These are phyloP conservation scores for Ceyx cyanopectus DNA, from an alignment of 2,113 vertebrate species.

Conservation along the genomic window DNA sequence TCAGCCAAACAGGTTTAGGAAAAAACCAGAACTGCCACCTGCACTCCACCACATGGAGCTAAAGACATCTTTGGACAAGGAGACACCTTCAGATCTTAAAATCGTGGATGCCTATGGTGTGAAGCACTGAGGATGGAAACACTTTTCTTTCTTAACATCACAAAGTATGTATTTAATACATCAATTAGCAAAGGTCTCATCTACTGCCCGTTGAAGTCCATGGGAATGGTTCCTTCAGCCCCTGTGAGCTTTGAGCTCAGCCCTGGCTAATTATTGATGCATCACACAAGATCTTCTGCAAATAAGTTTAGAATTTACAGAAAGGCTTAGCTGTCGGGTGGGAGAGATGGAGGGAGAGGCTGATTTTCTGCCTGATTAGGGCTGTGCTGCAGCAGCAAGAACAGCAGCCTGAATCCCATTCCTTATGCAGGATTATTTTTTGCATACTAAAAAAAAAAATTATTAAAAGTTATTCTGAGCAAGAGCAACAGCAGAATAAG, in stretches of 20 bases:
- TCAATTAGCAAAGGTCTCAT: conserved; percentile 1
- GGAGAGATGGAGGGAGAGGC: background rate
- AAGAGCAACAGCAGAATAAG: background rate
- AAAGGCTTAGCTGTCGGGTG: background rate
- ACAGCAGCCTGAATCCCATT: rapidly evolving
- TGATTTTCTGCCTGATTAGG: background rate
- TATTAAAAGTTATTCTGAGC: background rate
- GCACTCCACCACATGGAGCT: rapidly evolving
- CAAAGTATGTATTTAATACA: background rate
- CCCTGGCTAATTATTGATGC: background rate
- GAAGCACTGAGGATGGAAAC: background rate
- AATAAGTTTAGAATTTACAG: background rate
- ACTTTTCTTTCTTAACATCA: background rate
- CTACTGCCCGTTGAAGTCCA: background rate
- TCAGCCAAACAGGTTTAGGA: background rate
- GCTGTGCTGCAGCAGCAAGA: background rate
- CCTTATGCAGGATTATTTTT: background rate
- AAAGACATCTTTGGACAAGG: background rate
- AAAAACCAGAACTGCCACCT: background rate
- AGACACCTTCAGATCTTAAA: background rate
- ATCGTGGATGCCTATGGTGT: rapidly evolving
- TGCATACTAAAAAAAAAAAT: too few species aligned
- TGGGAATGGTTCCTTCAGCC: background rate
- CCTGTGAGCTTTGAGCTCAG: background rate
- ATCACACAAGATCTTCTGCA: background rate